Conservation (phyloP, 2,888 invertebrate species). For the Chymomyza caudatula region DNA sequence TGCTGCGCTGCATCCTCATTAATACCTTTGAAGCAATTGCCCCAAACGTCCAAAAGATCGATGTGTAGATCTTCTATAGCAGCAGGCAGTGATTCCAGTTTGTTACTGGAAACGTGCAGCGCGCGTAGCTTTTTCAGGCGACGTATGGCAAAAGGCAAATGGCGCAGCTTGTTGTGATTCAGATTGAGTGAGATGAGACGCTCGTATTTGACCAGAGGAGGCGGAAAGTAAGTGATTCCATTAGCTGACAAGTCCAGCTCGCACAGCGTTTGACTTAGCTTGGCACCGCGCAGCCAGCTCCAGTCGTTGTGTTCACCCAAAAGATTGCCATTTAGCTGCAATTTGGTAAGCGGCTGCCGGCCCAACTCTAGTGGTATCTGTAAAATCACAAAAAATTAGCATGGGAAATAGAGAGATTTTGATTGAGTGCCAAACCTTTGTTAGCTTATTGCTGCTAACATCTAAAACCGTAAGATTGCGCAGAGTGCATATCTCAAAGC, state of each 20-base stretch:
- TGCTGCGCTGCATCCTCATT: slow-evolving; percentile 45
- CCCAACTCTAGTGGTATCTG: slow-evolving; percentile 83
- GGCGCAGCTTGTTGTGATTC: slow-evolving; percentile 81
- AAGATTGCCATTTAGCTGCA: slow-evolving; percentile 83
- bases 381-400: background rate
- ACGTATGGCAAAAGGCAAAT: slow-evolving; percentile 84
- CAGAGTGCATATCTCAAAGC: slow-evolving; percentile 84
- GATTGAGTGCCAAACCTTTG: slow-evolving; percentile 78
- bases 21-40: slow-evolving; percentile 62
- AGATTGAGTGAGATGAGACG: slow-evolving; percentile 82
- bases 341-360: slow-evolving; percentile 81
- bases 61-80: slow-evolving; percentile 71
- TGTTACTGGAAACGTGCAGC: slow-evolving; percentile 72
- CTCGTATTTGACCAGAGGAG: slow-evolving; percentile 82
- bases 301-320: slow-evolving; percentile 81
- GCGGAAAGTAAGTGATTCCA: slow-evolving; percentile 80
- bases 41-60: slow-evolving; percentile 75
- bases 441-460: slow-evolving; percentile 85
- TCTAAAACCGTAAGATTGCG: slow-evolving; percentile 83
- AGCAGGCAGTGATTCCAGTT: slow-evolving; percentile 74
- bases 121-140: slow-evolving; percentile 77
- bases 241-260: slow-evolving; percentile 84
- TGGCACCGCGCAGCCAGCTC: slow-evolving; percentile 81
- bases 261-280: slow-evolving; percentile 79
- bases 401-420: too few relatives aligned